These are phyloP conservation scores for Mustela nigripes DNA, from an alignment of 2,113 vertebrate genomes.

Conservation along the genomic window DNA sequence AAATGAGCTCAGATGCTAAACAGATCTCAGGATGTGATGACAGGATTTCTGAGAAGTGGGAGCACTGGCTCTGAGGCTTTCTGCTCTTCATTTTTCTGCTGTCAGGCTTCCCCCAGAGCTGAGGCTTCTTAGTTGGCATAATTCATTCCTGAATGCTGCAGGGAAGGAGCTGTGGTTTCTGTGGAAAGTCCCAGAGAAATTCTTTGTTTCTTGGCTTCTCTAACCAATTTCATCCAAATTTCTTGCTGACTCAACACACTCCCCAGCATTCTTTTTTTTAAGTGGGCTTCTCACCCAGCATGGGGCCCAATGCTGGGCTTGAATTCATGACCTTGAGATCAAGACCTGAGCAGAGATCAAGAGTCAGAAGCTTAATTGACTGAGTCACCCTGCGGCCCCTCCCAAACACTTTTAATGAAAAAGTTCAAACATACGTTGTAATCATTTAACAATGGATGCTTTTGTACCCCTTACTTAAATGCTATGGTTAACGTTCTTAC, in stretches of 20 bases:
- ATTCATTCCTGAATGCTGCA: not conserved
- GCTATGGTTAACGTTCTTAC: not conserved
- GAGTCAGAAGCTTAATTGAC: not conserved
- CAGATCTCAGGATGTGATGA: not conserved
- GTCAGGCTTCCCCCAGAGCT: not conserved
- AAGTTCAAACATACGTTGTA: not conserved
- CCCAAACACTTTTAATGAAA: not conserved
- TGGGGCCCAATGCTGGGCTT: not conserved
- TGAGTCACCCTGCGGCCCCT: not conserved
- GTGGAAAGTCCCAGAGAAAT: constrained; percentile 56
- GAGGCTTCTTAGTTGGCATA: not conserved
- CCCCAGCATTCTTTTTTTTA: not conserved
- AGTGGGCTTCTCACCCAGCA: not conserved
- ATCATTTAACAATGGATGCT: not conserved
- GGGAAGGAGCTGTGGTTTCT: constrained; percentile 39
- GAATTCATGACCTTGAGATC: not conserved
- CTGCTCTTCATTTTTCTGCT: not conserved
- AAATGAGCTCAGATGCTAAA: not conserved
- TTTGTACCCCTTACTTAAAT: not conserved
- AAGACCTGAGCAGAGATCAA: not conserved
- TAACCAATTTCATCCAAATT: not conserved
- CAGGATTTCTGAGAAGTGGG: not conserved
- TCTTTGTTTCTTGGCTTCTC: not conserved
- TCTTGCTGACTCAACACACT: not conserved
- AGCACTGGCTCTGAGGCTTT: not conserved